These are phyloP conservation scores for Dufourea novaeangliae DNA, from an alignment of 1,140 invertebrate genomes.

Conservation along the genomic window DNA sequence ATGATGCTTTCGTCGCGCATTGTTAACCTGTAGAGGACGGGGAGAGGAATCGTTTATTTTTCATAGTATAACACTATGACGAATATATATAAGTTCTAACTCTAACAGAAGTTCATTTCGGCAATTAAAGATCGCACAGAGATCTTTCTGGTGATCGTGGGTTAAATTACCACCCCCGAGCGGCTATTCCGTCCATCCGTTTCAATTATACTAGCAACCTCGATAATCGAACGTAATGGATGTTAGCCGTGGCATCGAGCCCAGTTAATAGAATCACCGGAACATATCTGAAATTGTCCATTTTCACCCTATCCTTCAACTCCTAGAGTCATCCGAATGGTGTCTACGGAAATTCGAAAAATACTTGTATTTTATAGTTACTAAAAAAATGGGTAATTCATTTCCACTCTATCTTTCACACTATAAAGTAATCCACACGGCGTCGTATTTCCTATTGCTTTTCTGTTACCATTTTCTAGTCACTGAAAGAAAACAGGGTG, in stretches of 20 bases:
- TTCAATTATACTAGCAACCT: constrained; percentile 58
- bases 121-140: constrained; percentile 32
- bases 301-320: constrained; percentile 18
- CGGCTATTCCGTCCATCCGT: constrained; percentile 45
- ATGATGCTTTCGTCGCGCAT: too few relatives aligned
- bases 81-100: too few relatives aligned
- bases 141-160: constrained; percentile 1
- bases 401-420: too few relatives aligned
- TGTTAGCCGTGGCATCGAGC: constrained; percentile 39
- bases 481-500: too few relatives aligned
- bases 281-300: constrained; percentile 23
- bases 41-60: too few relatives aligned
- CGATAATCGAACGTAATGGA: constrained; percentile 45
- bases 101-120: not conserved
- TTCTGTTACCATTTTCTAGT: too few relatives aligned
- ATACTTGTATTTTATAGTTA: too few relatives aligned
- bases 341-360: not conserved
- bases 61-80: not conserved
- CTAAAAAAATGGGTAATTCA: too few relatives aligned
- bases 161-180: constrained; percentile 32
- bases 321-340: constrained; percentile 4
- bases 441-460: too few relatives aligned
- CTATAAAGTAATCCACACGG: too few relatives aligned
- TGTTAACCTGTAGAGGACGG: too few relatives aligned
- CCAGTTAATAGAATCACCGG: constrained; percentile 49